phyloP scores from a whole-genome alignment of 2,888 invertebrate genomes.

The Oscheius sp. region DNA sequence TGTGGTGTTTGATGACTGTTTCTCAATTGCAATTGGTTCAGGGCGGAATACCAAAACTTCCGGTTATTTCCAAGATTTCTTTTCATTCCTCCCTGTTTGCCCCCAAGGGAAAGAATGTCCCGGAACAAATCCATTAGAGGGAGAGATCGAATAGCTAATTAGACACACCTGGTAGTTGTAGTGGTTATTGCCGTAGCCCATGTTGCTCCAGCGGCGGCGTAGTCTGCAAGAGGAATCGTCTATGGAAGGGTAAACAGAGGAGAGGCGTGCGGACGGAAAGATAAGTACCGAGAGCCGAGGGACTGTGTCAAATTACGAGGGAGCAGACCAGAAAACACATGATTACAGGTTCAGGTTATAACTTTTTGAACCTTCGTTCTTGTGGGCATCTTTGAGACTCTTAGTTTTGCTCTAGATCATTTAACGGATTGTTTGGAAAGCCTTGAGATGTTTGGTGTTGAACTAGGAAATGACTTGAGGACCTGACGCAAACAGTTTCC shows the following conservation, averaged over 20 bases:
- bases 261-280: constrained; percentile 32
- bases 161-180: constrained; percentile 64
- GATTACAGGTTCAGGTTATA: neutral
- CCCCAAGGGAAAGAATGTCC: neutral
- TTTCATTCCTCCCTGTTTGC: too few relatives aligned
- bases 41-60: neutral
- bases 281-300: constrained; percentile 28
- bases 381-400: too few relatives aligned
- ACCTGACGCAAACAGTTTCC: too few relatives aligned
- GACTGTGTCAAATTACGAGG: constrained; percentile 1
- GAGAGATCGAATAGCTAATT: neutral
- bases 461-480: too few relatives aligned
- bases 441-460: too few relatives aligned
- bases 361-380: neutral
- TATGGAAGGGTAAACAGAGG: constrained; percentile 32
- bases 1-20: neutral
- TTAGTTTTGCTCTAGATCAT: too few relatives aligned
- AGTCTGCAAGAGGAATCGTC: constrained; percentile 28
- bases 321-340: neutral
- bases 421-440: too few relatives aligned
- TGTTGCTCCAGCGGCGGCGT: constrained; percentile 18
- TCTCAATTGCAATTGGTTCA: neutral
- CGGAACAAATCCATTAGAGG: neutral
- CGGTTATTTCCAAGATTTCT: neutral
- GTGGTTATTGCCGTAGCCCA: constrained; percentile 50